Conservation (phyloP, 2,113 vertebrate genomes). For the Edolisoma coerulescens region DNA sequence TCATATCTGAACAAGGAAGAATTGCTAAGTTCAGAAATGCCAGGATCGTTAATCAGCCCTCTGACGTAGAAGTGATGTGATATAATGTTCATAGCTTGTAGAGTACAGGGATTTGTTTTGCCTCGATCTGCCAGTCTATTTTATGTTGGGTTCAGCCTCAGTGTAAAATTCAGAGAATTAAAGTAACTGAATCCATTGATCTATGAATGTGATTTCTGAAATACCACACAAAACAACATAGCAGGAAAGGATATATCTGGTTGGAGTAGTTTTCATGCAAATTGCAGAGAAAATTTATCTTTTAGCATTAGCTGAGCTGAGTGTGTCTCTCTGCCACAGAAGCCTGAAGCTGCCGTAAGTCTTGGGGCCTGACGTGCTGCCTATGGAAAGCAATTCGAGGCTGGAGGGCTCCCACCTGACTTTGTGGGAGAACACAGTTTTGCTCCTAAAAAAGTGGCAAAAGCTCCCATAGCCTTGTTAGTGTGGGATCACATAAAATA, state of each 20-base stretch:
- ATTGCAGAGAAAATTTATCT: background rate
- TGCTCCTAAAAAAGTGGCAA: background rate
- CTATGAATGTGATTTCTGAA: background rate
- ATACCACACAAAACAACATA: background rate
- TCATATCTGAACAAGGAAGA: slow-evolving; percentile 6
- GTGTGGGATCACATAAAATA: background rate
- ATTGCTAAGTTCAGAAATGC: slow-evolving; percentile 55
- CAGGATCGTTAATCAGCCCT: slow-evolving; percentile 59
- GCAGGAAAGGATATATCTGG: background rate
- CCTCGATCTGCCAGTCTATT: background rate
- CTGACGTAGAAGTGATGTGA: background rate
- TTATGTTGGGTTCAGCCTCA: background rate
- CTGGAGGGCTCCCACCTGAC: background rate
- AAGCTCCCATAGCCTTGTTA: background rate
- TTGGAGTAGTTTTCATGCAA: background rate
- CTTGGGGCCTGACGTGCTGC: background rate
- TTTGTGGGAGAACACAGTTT: background rate
- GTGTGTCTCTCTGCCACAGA: background rate
- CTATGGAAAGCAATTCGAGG: background rate
- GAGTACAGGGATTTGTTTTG: slow-evolving; percentile 35
- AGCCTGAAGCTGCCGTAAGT: background rate
- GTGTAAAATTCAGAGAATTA: background rate
- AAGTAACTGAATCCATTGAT: background rate
- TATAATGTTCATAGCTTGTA: slow-evolving; percentile 39
- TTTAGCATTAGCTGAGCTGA: background rate